phyloP scores from a whole-genome alignment of 1,140 invertebrate species.

The Leucophenga varia region DNA sequence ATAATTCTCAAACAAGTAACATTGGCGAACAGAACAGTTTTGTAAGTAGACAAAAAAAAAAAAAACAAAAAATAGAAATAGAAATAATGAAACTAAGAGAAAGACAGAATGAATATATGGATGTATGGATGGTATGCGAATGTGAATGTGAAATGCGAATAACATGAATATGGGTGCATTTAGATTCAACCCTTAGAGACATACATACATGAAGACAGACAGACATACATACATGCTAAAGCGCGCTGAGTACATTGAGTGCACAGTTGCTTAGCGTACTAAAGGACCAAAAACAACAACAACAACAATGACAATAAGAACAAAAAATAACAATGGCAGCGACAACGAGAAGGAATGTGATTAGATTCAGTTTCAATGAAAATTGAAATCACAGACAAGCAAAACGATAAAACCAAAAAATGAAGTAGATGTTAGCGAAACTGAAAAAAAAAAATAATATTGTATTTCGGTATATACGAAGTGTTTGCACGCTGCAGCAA shows the following conservation, averaged over 20 bases:
- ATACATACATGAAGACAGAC: constrained; percentile 1
- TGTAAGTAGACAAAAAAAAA: background rate
- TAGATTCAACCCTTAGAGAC: constrained; percentile 18
- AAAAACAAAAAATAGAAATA: too few relatives aligned
- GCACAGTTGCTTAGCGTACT: constrained; percentile 10
- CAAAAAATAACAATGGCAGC: constrained; percentile 18
- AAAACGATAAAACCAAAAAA: constrained; percentile 12
- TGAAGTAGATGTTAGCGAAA: background rate
- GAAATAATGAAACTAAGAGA: too few relatives aligned
- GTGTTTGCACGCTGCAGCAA: too few relatives aligned
- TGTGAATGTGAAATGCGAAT: constrained; percentile 10
- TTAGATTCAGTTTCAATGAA: constrained; percentile 53
- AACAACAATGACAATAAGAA: constrained; percentile 8
- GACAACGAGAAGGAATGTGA: constrained; percentile 45
- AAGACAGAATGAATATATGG: too few relatives aligned
- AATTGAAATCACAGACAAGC: constrained; percentile 50
- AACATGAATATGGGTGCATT: constrained; percentile 21
- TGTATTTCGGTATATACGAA: too few relatives aligned
- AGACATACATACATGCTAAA: background rate
- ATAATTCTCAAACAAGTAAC: constrained; percentile 47
- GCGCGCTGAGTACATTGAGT: constrained; percentile 9
- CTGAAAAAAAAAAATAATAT: too few relatives aligned
- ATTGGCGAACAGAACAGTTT: constrained; percentile 6
- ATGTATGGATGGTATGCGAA: background rate
- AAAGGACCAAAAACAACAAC: too few relatives aligned